Evolutionary conservation across 2,113 vertebrate genomes (phyloP).

Genomic region (Lates calcarifer): DNA sequence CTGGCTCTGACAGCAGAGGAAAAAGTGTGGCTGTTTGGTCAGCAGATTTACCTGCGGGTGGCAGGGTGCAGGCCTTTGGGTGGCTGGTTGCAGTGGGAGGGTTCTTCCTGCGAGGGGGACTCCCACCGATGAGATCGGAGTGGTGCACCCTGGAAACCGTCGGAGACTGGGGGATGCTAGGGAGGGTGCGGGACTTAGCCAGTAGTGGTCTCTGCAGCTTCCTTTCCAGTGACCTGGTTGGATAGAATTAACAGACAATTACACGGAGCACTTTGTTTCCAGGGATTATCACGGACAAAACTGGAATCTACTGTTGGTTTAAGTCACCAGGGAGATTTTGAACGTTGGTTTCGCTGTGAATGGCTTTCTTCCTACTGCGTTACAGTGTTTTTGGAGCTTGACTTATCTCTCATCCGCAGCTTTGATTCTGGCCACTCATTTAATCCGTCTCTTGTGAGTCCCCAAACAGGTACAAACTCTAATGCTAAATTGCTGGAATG

Average conservation of each 20-base stretch:
- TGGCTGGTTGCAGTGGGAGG: conserved; percentile 53
- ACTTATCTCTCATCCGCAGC: not conserved
- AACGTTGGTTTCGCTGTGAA: not conserved
- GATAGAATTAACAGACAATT: not conserved
- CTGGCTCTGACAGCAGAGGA: not conserved
- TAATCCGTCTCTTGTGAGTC: not conserved
- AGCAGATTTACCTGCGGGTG: conserved; percentile 84
- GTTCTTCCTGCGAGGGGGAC: conserved; percentile 82
- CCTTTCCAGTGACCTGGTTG: conserved; percentile 89
- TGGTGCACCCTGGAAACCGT: conserved; percentile 86
- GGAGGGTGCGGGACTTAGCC: conserved; percentile 90
- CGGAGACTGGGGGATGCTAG: conserved; percentile 94
- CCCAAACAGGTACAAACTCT: not conserved
- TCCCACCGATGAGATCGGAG: conserved; percentile 74
- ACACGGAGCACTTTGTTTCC: not conserved
- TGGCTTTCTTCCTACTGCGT: not conserved
- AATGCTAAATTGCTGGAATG: not conserved
- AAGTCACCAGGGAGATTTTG: not conserved
- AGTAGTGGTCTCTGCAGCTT: conserved; percentile 89
- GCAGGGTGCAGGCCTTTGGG: conserved; percentile 88
- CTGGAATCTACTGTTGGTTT: not conserved
- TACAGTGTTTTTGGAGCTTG: not conserved
- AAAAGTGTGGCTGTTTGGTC: not conserved
- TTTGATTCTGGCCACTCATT: not conserved
- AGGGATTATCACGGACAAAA: not conserved